These are phyloP conservation scores for Maniola hyperantus DNA, from an alignment of 2,888 invertebrate species.

Conservation along the genomic window DNA sequence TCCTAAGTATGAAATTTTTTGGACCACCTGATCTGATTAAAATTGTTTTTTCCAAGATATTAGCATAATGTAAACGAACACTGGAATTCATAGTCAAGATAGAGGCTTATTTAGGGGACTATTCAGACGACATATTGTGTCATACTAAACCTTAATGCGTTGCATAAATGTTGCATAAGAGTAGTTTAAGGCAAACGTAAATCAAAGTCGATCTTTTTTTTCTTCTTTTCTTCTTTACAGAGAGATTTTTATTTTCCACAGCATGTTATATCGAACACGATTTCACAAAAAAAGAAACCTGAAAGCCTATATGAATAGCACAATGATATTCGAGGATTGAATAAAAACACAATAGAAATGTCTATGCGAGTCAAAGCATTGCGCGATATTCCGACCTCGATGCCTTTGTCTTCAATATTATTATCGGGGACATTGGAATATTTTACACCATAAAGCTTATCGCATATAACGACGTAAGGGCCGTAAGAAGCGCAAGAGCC, in stretches of 20 bases:
- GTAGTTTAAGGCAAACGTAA: too few relatives aligned
- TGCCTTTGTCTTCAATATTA: constrained; percentile 42
- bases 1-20: too few relatives aligned
- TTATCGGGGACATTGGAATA: constrained; percentile 63
- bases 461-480: not conserved
- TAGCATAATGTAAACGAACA: too few relatives aligned
- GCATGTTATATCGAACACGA: not conserved
- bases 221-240: too few relatives aligned
- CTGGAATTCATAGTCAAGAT: too few relatives aligned
- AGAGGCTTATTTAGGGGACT: too few relatives aligned
- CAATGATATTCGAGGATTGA: constrained; percentile 12
- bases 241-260: not conserved
- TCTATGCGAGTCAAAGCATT: constrained; percentile 25
- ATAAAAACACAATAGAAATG: constrained; percentile 28
- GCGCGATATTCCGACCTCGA: constrained; percentile 22
- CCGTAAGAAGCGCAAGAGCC: not conserved
- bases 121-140: too few relatives aligned
- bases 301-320: not conserved
- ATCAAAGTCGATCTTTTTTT: too few relatives aligned
- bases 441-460: constrained; percentile 52
- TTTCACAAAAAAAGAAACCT: not conserved
- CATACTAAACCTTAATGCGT: too few relatives aligned
- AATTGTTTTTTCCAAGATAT: too few relatives aligned
- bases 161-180: too few relatives aligned
- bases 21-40: too few relatives aligned